A percentile compares a stretch with the other conserved stretches of the same genome.
Evolutionary conservation across 2,113 vertebrate species (phyloP).

Genomic region (Sprattus sprattus): DNA sequence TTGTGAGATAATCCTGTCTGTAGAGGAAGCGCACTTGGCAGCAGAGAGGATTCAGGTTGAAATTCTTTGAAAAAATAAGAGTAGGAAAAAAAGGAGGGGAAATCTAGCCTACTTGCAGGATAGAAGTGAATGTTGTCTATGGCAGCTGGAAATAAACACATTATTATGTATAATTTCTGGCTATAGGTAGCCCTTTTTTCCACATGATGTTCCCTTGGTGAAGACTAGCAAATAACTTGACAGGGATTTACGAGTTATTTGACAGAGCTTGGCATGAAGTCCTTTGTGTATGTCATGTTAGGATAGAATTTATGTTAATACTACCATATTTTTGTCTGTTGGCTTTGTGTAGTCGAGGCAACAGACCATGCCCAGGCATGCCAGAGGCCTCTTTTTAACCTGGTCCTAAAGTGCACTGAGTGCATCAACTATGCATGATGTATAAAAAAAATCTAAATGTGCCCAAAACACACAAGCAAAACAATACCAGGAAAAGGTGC

Average conservation of each 20-base stretch:
- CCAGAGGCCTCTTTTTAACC: conserved; percentile 43
- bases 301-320: conserved; percentile 29
- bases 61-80: conserved; percentile 17
- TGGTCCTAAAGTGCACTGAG: conserved; percentile 39
- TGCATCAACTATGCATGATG: conserved; percentile 44
- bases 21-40: conserved; percentile 57
- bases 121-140: neutral
- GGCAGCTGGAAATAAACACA: neutral
- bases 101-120: neutral
- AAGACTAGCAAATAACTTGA: neutral
- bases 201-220: neutral
- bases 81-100: conserved; percentile 16
- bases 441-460: neutral
- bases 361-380: conserved; percentile 49
- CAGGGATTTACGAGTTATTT: conserved; percentile 15
- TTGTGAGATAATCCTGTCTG: conserved; percentile 86
- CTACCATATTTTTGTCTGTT: conserved; percentile 43
- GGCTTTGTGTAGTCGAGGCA: conserved; percentile 45
- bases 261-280: neutral
- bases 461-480: neutral
- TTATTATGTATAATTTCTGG: neutral
- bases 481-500: neutral
- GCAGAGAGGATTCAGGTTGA: conserved; percentile 6
- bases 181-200: neutral
- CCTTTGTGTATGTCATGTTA: conserved; percentile 30